A percentile compares a stretch with the other conserved stretches of the same genome.
Conservation (phyloP, 2,113 vertebrate species). For the Lanius collurio region DNA sequence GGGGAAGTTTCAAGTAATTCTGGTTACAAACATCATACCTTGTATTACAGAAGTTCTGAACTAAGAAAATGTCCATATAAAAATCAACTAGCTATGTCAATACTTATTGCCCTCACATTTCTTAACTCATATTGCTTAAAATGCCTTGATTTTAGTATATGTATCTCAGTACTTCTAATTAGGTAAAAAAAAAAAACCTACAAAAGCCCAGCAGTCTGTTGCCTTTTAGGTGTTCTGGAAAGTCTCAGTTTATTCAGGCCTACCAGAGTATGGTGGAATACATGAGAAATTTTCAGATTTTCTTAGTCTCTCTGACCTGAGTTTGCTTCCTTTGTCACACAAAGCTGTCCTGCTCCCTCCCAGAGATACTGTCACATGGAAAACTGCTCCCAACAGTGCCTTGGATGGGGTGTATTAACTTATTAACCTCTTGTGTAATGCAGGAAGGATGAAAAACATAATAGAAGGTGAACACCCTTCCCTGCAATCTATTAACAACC, state of each 20-base stretch:
- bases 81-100: neutral
- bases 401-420: neutral
- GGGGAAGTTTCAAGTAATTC: neutral
- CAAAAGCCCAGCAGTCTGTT: neutral
- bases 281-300: neutral
- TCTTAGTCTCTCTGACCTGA: neutral
- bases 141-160: neutral
- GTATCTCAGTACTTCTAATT: neutral
- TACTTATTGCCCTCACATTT: neutral
- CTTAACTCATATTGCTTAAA: neutral
- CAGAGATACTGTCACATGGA: neutral
- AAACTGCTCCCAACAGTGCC: neutral
- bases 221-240: neutral
- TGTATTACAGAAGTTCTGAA: neutral
- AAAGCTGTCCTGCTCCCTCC: neutral
- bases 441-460: conserved; percentile 14
- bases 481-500: neutral
- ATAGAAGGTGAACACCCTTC: conserved; percentile 21
- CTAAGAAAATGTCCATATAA: neutral
- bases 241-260: neutral
- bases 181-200: neutral
- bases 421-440: neutral
- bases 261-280: neutral
- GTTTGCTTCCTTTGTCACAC: neutral
- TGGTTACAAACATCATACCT: neutral